Base-by-base conservation (phyloP, 2,888 invertebrate species). In the Leuctra nigra region DNA sequence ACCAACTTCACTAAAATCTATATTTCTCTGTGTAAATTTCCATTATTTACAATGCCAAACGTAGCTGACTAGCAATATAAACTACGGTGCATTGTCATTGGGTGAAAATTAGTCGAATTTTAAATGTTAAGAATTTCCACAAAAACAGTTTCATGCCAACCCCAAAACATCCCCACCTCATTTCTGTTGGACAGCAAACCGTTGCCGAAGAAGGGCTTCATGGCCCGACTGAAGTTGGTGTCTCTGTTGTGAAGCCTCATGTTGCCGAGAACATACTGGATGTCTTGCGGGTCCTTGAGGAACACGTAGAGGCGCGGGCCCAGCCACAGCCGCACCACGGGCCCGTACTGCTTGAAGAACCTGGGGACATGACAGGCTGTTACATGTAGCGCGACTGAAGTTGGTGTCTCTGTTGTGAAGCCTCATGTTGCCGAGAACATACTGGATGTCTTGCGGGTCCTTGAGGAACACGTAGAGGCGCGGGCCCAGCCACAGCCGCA, bases 91-190 rank as follows among this genome's bases (percentile, higher is more conserved):
- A n/a, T n/a, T n/a, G n/a, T n/a, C n/a, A n/a, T n/a, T n/a, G n/a
- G n/a, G n/a, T n/a, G n/a, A n/a, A n/a, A n/a, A n/a, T n/a, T n/a
- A n/a, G n/a, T n/a, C n/a, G n/a, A n/a, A n/a, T n/a, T n/a, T n/a
- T n/a, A n/a, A n/a, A n/a, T n/a, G n/a, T n/a, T n/a, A n/a, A n/a
- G n/a, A n/a, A n/a, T n/a, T n/a, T n/a, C n/a, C n/a, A n/a, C n/a
- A n/a, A n/a, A n/a, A n/a, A n/a, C n/a, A n/a, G n/a, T n/a, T n/a
- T n/a, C n/a, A n/a, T n/a, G n/a, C n/a, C n/a, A n/a, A n/a, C n/a
- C n/a, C n/a, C n/a, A n/a, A n/a, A n/a, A n/a, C n/a, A n/a, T 22
- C 54, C 54, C 41, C 23, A 29, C 38, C 7, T 54, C 35, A 16
- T 25, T 44, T n/a, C 29, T n/a, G 7, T 29, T 24, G 9, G 48